Percentiles rank a stretch among this genome's conserved stretches.
phyloP scores from a whole-genome alignment of 2,113 vertebrate genomes.

The Steatornis caripensis region DNA sequence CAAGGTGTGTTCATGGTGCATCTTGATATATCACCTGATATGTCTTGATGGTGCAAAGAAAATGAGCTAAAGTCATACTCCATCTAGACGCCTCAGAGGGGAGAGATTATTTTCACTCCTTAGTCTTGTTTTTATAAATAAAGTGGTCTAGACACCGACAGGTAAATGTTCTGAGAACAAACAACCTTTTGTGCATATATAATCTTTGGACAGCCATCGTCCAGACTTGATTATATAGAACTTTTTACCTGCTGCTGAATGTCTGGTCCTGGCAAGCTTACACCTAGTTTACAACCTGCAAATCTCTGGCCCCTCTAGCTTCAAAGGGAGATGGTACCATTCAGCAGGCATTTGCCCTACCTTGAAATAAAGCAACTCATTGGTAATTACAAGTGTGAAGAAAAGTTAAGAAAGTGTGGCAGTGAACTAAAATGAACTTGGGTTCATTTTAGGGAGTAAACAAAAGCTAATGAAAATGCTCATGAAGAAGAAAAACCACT shows the following conservation, averaged over 20 bases:
- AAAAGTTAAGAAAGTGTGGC: constrained; percentile 14
- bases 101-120: neutral
- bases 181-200: neutral
- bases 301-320: neutral
- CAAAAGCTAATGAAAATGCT: constrained; percentile 50
- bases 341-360: neutral
- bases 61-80: neutral
- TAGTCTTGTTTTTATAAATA: neutral
- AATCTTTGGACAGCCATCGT: neutral
- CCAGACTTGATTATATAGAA: neutral
- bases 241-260: neutral
- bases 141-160: neutral
- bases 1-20: neutral
- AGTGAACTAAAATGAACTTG: neutral
- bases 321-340: neutral
- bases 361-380: neutral
- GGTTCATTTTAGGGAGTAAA: constrained; percentile 25
- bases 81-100: neutral
- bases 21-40: neutral
- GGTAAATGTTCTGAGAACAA: neutral
- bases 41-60: neutral
- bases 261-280: neutral
- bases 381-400: neutral
- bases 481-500: constrained; percentile 35
- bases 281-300: neutral